Evolutionary conservation across 1,140 invertebrate species (phyloP).

Genomic region (Littorina saxatilis): DNA sequence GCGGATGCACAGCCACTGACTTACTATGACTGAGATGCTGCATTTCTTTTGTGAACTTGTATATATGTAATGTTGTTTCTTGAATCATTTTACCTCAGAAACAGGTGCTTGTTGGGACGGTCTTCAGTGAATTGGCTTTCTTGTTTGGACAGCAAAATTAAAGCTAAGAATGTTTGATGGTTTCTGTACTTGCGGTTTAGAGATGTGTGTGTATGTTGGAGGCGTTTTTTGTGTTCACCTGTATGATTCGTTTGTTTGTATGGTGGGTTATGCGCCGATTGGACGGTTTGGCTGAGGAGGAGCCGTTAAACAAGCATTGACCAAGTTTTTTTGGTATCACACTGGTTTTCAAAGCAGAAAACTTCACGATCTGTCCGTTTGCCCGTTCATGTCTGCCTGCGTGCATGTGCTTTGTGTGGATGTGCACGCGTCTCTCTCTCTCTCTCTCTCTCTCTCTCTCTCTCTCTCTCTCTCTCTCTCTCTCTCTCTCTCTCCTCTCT

Average conservation of each 20-base stretch:
- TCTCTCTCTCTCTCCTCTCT: too few relatives aligned
- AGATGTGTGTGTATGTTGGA: not conserved
- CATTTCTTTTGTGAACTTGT: not conserved
- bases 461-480: too few relatives aligned
- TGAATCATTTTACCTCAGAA: constrained; percentile 23
- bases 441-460: too few relatives aligned
- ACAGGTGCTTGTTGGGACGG: constrained; percentile 23
- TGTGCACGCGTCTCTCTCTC: too few relatives aligned
- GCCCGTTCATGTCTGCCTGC: too few relatives aligned
- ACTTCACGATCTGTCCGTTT: too few relatives aligned
- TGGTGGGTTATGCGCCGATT: not conserved
- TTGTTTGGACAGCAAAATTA: constrained; percentile 9
- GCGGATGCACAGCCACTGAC: not conserved
- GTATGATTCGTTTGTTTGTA: not conserved
- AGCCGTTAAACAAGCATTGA: too few relatives aligned
- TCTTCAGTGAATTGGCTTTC: constrained; percentile 20
- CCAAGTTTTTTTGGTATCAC: too few relatives aligned
- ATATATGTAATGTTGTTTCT: not conserved
- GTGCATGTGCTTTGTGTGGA: too few relatives aligned
- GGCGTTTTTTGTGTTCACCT: not conserved
- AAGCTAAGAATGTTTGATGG: constrained; percentile 4
- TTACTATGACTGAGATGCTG: not conserved
- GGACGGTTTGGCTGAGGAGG: too few relatives aligned
- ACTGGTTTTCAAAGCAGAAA: too few relatives aligned
- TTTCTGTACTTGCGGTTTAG: not conserved